Percentiles rank a stretch among this genome's conserved stretches.
phyloP scores from a whole-genome alignment of 1,140 invertebrate species.

The Maniola jurtina region DNA sequence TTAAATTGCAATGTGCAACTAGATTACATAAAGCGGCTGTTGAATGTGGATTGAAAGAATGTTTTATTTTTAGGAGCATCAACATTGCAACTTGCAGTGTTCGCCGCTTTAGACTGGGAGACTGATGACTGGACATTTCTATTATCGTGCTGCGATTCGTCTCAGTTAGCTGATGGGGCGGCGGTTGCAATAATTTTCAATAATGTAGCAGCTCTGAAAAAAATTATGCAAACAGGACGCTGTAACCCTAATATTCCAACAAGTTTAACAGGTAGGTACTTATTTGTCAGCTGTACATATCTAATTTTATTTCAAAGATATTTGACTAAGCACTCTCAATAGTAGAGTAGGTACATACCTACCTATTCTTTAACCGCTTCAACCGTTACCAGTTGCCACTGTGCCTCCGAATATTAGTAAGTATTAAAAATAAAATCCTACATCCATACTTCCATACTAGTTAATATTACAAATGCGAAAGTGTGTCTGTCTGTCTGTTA shows the following conservation, averaged over 20 bases:
- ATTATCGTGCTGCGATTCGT: conserved; percentile 66
- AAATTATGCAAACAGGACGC: conserved; percentile 61
- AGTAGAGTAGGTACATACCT: too few relatives aligned
- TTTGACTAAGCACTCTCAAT: too few relatives aligned
- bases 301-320: neutral
- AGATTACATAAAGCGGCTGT: too few relatives aligned
- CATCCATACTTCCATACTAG: too few relatives aligned
- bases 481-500: too few relatives aligned
- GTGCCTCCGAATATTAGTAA: too few relatives aligned
- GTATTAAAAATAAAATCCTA: too few relatives aligned
- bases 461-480: too few relatives aligned
- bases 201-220: conserved; percentile 56
- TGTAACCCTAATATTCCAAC: conserved; percentile 69
- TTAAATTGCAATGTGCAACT: too few relatives aligned
- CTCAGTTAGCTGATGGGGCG: conserved; percentile 68
- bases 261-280: conserved; percentile 66
- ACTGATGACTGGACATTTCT: conserved; percentile 59
- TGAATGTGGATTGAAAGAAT: neutral
- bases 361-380: too few relatives aligned
- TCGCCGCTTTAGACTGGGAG: conserved; percentile 59
- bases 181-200: conserved; percentile 69
- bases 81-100: conserved; percentile 70
- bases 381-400: too few relatives aligned
- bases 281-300: too few relatives aligned
- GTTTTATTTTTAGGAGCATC: conserved; percentile 56